phyloP scores from a whole-genome alignment of 2,113 vertebrate genomes.

The Chamaetylas fuelleborni region DNA sequence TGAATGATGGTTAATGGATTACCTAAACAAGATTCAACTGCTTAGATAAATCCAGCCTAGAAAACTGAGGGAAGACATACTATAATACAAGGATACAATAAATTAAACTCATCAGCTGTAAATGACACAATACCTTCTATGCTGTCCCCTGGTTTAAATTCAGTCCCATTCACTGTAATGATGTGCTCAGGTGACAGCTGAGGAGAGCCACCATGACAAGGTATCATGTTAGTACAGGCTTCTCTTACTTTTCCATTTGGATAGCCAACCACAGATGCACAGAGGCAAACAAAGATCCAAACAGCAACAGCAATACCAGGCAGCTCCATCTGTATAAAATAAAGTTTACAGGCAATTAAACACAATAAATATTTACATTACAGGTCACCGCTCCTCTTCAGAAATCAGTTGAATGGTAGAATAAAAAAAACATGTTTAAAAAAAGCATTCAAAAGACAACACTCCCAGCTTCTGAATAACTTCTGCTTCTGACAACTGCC shows the following conservation, averaged over 20 bases:
- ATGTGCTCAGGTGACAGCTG: conserved; percentile 60
- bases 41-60: neutral
- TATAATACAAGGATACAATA: neutral
- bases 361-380: neutral
- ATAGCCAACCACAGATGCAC: conserved; percentile 55
- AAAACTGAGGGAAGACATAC: neutral
- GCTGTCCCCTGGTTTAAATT: conserved; percentile 75
- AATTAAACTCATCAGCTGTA: neutral
- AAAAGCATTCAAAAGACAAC: neutral
- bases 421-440: neutral
- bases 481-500: neutral
- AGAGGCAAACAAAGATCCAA: conserved; percentile 1
- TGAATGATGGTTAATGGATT: neutral
- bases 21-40: neutral
- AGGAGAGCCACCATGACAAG: conserved; percentile 69
- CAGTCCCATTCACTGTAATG: conserved; percentile 69
- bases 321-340: conserved; percentile 66
- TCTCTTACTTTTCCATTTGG: conserved; percentile 73
- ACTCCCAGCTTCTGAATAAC: neutral
- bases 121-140: conserved; percentile 76
- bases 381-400: neutral
- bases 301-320: neutral
- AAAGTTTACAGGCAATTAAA: neutral
- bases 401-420: neutral
- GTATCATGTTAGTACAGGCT: conserved; percentile 79